These are phyloP conservation scores for Lepidurus arcticus DNA, from an alignment of 1,140 invertebrate genomes.

Conservation along the genomic window DNA sequence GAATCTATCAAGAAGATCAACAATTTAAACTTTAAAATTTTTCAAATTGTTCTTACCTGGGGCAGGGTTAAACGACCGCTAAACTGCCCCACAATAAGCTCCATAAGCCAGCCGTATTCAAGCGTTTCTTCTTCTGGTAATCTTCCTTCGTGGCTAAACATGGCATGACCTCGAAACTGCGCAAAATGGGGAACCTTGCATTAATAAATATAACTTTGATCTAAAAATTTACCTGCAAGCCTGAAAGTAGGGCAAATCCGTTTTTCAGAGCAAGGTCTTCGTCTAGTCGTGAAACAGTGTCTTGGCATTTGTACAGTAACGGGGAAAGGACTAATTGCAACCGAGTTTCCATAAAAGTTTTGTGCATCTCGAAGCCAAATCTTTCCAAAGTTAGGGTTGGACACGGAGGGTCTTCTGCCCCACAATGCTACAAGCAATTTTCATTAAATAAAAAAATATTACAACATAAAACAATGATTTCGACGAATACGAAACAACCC, in stretches of 20 bases:
- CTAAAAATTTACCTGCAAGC: slow-evolving; percentile 60
- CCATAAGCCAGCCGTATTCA: slow-evolving; percentile 87
- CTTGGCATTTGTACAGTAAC: slow-evolving; percentile 70
- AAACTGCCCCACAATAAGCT: slow-evolving; percentile 54
- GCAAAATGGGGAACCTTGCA: neutral
- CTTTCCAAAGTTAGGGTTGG: slow-evolving; percentile 83
- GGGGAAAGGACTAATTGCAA: slow-evolving; percentile 87
- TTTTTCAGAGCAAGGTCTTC: slow-evolving; percentile 74
- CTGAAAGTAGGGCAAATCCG: slow-evolving; percentile 82
- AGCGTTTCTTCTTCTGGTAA: slow-evolving; percentile 86
- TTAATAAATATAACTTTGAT: neutral
- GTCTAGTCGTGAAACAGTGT: slow-evolving; percentile 58
- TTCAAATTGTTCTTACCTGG: slow-evolving; percentile 44
- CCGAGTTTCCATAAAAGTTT: slow-evolving; percentile 81
- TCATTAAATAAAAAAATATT: slow-evolving; percentile 23
- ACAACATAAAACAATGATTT: slow-evolving; percentile 13
- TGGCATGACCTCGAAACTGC: slow-evolving; percentile 84
- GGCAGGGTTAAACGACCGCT: slow-evolving; percentile 50
- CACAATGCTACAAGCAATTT: slow-evolving; percentile 60
- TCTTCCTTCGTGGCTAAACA: slow-evolving; percentile 90
- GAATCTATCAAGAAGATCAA: slow-evolving; percentile 54
- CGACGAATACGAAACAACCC: slow-evolving; percentile 2
- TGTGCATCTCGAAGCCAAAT: slow-evolving; percentile 95
- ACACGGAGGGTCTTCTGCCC: slow-evolving; percentile 77
- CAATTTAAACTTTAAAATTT: neutral